Base-by-base conservation (phyloP, 1,140 invertebrate genomes). In the Schlechtendalia chinensis region DNA sequence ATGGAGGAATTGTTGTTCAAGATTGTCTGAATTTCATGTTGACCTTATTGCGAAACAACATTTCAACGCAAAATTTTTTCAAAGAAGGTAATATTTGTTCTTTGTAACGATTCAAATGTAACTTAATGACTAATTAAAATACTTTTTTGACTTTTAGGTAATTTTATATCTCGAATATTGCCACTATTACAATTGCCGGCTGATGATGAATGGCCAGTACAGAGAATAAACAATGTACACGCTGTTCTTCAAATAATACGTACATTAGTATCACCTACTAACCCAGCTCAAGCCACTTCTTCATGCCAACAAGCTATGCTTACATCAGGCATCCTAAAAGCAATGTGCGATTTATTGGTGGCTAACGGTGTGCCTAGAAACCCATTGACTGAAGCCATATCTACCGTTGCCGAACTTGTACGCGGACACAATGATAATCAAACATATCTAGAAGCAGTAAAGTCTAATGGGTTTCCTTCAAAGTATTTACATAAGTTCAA, bases 11-110 rank as follows among this genome's bases (percentile, higher is more conserved):
- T 80, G 94, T 99, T 6, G 97, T 99, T 5, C 96, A 99, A 89
- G 98, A 99, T 87, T 99, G 97, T 87, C 87, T 99, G 1, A 87
- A 96, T n/a, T 88, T 99, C 10, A 93, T 99, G 89, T 87, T 98
- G 45, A 98, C 98, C 88, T 88, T 99, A 69, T 86, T 99, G 3
- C 92, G 94, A 84, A 97, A 96, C 84, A 99, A 99, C 85, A 91
- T 94, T 8, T 98, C 96, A 81, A 99, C 99, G 88, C 97, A 99
- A 85, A 98, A 96, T 85, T 97, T 98, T 85, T 99, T 99, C 85
- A 96, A 98, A 88, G 98, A 99, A 89, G 96, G 92, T 87, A 88
- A 39, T 39, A 4, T 3, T 39, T 82, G 59, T 82, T 54, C 81
- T 56, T 16, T 27, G 19, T 67, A 53, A 77, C 67, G 72, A 74